Conservation (phyloP, 2,888 invertebrate genomes). For the Resseliella maxima region DNA sequence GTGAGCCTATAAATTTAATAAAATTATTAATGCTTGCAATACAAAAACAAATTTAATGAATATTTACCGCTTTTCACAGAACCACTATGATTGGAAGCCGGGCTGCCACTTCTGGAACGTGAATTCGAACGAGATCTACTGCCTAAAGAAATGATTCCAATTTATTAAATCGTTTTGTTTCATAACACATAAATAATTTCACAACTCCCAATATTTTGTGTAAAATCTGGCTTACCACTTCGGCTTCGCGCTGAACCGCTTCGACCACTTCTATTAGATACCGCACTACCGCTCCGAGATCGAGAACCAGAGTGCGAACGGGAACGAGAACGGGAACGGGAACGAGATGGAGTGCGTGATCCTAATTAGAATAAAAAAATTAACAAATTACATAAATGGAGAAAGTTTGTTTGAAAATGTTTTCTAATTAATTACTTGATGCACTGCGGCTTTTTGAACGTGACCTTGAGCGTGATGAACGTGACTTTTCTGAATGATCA, state of each 20-base stretch:
- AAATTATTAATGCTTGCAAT: background rate
- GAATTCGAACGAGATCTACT: constrained; percentile 43
- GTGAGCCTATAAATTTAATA: constrained; percentile 59
- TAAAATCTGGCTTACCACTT: constrained; percentile 42
- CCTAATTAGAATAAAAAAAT: constrained; percentile 59
- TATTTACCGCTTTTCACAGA: background rate
- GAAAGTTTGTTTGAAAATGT: no score
- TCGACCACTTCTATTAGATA: background rate
- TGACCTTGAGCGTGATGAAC: constrained; percentile 65
- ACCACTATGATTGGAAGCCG: background rate
- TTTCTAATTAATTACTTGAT: no score
- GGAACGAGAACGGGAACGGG: constrained; percentile 58
- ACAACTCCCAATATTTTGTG: background rate
- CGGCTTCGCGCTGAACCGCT: constrained; percentile 56
- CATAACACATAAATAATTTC: no score
- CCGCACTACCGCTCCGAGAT: background rate
- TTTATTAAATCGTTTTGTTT: no score
- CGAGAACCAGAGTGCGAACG: constrained; percentile 2
- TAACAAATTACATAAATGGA: no score
- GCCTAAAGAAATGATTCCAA: no score
- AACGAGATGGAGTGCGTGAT: constrained; percentile 62
- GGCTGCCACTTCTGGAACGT: constrained; percentile 9
- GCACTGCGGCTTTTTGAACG: constrained; percentile 61
- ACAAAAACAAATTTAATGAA: background rate
- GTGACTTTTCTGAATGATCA: constrained; percentile 57